These are phyloP conservation scores for Gouania willdenowi DNA, from an alignment of 2,797 vertebrate species.

Conservation along the genomic window DNA sequence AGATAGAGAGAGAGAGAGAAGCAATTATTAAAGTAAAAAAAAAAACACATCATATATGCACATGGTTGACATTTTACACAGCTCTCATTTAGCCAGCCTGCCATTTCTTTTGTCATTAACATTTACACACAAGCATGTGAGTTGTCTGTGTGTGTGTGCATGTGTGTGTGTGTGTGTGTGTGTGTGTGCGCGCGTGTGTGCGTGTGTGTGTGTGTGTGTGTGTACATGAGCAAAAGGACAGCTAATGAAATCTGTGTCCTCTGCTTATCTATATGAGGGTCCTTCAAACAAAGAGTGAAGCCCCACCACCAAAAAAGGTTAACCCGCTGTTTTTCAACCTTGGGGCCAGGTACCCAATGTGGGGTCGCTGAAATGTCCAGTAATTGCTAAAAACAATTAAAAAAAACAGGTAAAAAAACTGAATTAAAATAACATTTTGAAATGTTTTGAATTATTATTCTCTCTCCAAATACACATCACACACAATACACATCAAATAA, in stretches of 20 bases:
- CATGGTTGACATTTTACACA: constrained; percentile 58
- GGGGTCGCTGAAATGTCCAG: too few relatives aligned
- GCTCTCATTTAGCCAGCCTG: constrained; percentile 49
- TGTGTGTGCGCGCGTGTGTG: constrained; percentile 7
- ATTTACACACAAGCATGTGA: constrained; percentile 62
- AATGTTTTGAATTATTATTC: too few relatives aligned
- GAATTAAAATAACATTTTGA: too few relatives aligned
- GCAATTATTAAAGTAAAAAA: constrained; percentile 50
- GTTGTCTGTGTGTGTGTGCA: too few relatives aligned
- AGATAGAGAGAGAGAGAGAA: constrained; percentile 7
- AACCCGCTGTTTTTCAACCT: too few relatives aligned
- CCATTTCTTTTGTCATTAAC: constrained; percentile 57
- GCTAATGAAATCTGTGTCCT: constrained; percentile 52
- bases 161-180: constrained; percentile 12
- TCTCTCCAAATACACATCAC: too few relatives aligned
- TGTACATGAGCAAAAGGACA: constrained; percentile 1
- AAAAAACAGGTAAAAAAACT: too few relatives aligned
- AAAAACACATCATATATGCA: constrained; percentile 7
- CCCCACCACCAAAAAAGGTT: constrained; percentile 14
- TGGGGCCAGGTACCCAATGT: too few relatives aligned
- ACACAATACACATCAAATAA: too few relatives aligned
- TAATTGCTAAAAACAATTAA: too few relatives aligned
- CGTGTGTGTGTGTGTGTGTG: constrained; percentile 10
- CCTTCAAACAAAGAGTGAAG: constrained; percentile 20
- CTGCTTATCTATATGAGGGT: constrained; percentile 40